Conservation (phyloP, 2,797 vertebrate genomes). For the Allobates femoralis region DNA sequence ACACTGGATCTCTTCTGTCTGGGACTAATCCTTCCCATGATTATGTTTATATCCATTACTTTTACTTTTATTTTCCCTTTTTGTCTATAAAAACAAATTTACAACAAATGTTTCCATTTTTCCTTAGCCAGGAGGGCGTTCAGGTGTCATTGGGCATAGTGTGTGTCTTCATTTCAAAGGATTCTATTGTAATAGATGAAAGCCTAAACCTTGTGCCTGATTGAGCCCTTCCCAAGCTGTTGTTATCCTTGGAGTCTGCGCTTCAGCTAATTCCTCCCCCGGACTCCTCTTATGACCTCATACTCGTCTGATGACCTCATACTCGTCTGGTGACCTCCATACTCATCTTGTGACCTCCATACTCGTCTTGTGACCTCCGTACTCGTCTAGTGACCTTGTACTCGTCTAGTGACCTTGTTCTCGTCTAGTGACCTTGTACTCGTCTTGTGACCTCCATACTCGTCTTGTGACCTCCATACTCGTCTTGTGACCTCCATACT, state of each 20-base stretch:
- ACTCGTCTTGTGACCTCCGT: slow-evolving; percentile 45
- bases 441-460: too few species aligned
- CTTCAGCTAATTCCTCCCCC: slow-evolving; percentile 3
- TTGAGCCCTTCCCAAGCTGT: slow-evolving; percentile 13
- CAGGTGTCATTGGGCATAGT: neutral
- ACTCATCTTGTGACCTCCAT: too few species aligned
- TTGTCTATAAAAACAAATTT: neutral
- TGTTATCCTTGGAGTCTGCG: neutral
- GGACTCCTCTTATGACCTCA: slow-evolving; percentile 40
- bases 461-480: too few species aligned
- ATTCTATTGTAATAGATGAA: neutral
- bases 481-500: too few species aligned
- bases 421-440: too few species aligned
- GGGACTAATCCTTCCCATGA: neutral
- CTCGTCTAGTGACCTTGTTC: too few species aligned
- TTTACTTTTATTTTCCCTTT: neutral
- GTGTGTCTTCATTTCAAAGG: neutral
- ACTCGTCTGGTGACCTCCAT: slow-evolving; percentile 44
- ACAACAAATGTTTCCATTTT: neutral
- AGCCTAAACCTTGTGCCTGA: neutral
- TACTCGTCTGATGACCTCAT: slow-evolving; percentile 45
- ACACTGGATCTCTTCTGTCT: neutral
- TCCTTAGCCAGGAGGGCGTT: neutral
- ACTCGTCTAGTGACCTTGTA: too few species aligned
- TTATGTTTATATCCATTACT: neutral